Conservation (phyloP, 2,888 invertebrate species). For the Drosophila meridionalis region DNA sequence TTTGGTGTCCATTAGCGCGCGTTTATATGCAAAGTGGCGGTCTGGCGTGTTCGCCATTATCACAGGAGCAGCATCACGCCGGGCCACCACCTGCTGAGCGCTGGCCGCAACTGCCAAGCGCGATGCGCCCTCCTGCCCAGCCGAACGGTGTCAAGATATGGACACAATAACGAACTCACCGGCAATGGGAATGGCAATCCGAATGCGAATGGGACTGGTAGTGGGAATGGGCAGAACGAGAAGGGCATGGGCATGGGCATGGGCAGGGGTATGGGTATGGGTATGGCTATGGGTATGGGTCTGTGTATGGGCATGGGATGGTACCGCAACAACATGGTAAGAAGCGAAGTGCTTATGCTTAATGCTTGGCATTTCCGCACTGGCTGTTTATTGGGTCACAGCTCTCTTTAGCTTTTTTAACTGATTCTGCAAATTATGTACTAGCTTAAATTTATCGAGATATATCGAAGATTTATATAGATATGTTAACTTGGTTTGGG, state of each 20-base stretch:
- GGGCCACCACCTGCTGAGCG: conserved; percentile 74
- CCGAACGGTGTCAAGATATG: conserved; percentile 60
- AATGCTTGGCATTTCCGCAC: conserved; percentile 39
- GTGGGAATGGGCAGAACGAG: background rate
- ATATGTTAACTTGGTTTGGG: background rate
- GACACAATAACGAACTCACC: conserved; percentile 59
- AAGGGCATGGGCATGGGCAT: background rate
- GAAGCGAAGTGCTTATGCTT: conserved; percentile 46
- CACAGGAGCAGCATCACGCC: conserved; percentile 77
- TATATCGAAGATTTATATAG: background rate
- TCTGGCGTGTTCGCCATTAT: conserved; percentile 72
- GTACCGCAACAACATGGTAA: conserved; percentile 12
- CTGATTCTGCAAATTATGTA: background rate
- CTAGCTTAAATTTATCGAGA: background rate
- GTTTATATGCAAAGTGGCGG: conserved; percentile 81
- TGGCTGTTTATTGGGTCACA: conserved; percentile 48
- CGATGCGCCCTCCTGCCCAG: conserved; percentile 53
- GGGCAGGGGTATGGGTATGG: conserved; percentile 10
- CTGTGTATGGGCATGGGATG: background rate
- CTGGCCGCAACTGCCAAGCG: conserved; percentile 49
- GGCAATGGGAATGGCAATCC: conserved; percentile 25
- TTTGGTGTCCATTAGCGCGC: conserved; percentile 82
- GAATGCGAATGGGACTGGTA: conserved; percentile 17
- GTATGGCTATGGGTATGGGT: background rate
- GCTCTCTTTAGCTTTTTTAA: background rate